These are phyloP conservation scores for Bostrychus sinensis DNA, from an alignment of 2,113 vertebrate genomes.

Conservation along the genomic window DNA sequence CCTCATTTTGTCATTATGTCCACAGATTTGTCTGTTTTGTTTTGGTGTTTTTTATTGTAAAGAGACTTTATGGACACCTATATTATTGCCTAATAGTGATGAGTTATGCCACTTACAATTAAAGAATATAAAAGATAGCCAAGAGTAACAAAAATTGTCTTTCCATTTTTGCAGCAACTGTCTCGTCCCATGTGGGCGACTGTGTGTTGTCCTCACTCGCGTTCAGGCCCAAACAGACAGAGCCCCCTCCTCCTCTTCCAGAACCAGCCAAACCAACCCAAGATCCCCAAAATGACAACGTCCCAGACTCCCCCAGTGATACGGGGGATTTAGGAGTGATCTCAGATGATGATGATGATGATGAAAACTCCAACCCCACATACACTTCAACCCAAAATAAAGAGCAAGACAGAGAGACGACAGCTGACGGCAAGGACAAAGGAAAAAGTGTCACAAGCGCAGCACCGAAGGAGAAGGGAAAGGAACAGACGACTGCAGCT, in stretches of 20 bases:
- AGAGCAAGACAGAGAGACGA: background rate
- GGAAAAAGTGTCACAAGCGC: conserved; percentile 5
- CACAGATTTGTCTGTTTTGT: too few species aligned
- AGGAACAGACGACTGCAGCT: background rate
- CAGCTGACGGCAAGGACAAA: conserved; percentile 3
- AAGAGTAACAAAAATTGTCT: background rate
- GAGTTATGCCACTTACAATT: background rate
- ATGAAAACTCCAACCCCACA: conserved; percentile 7
- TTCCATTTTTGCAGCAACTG: conserved; percentile 56
- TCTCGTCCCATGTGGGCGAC: conserved; percentile 72
- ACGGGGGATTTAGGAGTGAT: conserved; percentile 46
- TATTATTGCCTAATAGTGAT: too few species aligned
- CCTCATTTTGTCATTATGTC: too few species aligned
- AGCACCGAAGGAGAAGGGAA: conserved; percentile 24
- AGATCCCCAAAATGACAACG: conserved; percentile 9
- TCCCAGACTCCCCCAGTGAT: conserved; percentile 43
- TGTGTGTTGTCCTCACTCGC: conserved; percentile 72
- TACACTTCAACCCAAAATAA: background rate
- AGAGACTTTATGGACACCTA: too few species aligned
- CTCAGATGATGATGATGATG: conserved; percentile 56
- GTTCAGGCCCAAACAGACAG: conserved; percentile 54
- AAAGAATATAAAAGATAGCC: background rate
- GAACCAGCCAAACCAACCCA: conserved; percentile 34
- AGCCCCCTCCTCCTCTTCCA: conserved; percentile 33
- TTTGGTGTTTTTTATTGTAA: too few species aligned